These are phyloP conservation scores for Spinus olivaceus DNA, from an alignment of 2,797 vertebrate genomes.

Conservation along the genomic window DNA sequence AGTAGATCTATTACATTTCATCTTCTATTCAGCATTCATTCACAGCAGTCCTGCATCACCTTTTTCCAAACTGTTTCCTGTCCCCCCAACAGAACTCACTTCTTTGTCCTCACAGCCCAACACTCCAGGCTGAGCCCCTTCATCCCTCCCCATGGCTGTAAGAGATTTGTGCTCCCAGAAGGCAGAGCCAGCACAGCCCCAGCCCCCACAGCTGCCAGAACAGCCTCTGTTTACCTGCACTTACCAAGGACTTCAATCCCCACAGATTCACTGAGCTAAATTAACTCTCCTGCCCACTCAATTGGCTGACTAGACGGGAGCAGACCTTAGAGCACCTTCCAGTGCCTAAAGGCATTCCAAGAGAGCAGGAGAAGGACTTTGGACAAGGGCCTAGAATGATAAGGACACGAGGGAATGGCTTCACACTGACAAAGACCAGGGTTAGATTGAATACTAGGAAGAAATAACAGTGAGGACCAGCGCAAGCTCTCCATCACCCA, in stretches of 20 bases:
- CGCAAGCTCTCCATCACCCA: not conserved
- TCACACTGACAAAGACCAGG: not conserved
- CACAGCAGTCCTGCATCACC: not conserved
- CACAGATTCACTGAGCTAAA: not conserved
- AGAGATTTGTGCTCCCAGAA: not conserved
- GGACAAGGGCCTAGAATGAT: no score
- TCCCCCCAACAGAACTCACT: not conserved
- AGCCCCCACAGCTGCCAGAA: not conserved
- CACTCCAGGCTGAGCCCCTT: not conserved
- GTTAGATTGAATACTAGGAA: not conserved
- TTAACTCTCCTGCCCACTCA: not conserved
- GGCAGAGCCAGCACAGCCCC: not conserved
- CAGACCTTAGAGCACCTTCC: not conserved
- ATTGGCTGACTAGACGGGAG: accelerated
- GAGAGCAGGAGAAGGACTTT: not conserved
- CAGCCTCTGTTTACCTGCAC: not conserved
- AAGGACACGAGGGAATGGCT: not conserved
- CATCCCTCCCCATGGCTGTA: accelerated
- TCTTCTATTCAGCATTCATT: not conserved
- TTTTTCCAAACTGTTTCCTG: not conserved
- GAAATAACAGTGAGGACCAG: not conserved
- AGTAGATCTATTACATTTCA: not conserved
- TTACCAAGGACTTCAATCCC: not conserved
- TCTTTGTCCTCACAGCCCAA: accelerated
- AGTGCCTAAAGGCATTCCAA: not conserved